Evolutionary conservation across 2,797 vertebrate species (phyloP).

Genomic region (Peromyscus eremicus): DNA sequence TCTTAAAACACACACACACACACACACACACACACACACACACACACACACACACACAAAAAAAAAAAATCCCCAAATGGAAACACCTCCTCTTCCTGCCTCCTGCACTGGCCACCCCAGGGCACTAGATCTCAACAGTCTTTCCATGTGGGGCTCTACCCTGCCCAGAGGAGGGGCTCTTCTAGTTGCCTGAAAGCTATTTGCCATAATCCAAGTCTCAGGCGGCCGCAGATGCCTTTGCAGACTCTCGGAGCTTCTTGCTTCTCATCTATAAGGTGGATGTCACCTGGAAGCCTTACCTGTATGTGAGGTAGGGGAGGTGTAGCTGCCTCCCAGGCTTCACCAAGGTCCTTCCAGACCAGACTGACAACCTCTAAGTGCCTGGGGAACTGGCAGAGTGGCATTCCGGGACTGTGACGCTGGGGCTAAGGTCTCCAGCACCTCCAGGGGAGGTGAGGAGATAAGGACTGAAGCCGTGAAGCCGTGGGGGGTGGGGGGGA

Average conservation of each 20-base stretch:
- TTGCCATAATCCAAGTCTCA: background rate
- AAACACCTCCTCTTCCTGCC: fast-evolving
- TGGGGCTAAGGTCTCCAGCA: background rate
- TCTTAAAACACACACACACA: too few relatives aligned
- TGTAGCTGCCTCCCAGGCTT: background rate
- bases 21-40: too few relatives aligned
- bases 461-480: too few relatives aligned
- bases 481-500: fast-evolving
- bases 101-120: background rate
- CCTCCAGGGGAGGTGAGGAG: background rate
- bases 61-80: background rate
- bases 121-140: background rate
- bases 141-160: background rate
- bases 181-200: background rate
- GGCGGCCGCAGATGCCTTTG: background rate
- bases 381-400: background rate
- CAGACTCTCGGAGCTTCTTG: background rate
- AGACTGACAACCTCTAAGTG: background rate
- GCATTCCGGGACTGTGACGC: constrained; percentile 30
- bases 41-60: too few relatives aligned
- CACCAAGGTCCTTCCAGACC: background rate
- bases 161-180: fast-evolving
- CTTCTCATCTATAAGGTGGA: background rate
- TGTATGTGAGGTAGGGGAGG: background rate
- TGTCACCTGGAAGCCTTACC: background rate